A percentile compares a stretch with the other conserved stretches of the same genome.
Evolutionary conservation across 2,797 vertebrate genomes (phyloP).

Genomic region (Rhinoraja longicauda): DNA sequence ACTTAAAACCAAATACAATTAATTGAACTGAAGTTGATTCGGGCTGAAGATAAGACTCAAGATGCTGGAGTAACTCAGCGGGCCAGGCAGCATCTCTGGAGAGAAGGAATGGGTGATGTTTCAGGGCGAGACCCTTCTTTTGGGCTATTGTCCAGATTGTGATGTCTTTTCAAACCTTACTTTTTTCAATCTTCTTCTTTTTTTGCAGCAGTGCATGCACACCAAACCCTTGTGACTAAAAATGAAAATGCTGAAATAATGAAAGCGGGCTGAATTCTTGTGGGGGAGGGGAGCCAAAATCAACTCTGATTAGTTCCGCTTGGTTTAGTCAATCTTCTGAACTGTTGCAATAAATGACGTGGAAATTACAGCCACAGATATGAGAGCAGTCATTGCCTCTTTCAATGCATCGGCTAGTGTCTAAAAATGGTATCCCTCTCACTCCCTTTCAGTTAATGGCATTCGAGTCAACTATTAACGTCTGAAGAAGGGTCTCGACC

Average conservation of each 20-base stretch:
- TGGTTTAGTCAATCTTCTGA: conserved; percentile 5
- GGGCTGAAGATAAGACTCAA: too few species aligned
- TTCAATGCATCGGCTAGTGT: conserved; percentile 18
- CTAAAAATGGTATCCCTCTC: neutral
- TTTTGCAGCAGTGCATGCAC: neutral
- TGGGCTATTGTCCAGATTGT: neutral
- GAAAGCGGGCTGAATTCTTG: neutral
- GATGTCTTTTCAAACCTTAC: neutral
- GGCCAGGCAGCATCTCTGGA: too few species aligned
- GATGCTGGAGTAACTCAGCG: too few species aligned
- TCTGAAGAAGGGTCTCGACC: too few species aligned
- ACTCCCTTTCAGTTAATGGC: neutral
- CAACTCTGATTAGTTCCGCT: conserved; percentile 31
- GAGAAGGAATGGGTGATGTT: too few species aligned
- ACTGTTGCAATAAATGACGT: conserved; percentile 26
- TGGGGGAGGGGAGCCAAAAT: neutral
- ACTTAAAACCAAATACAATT: neutral
- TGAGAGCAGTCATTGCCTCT: conserved; percentile 5
- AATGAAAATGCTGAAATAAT: conserved; percentile 7
- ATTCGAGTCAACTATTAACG: conserved; percentile 1
- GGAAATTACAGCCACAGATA: neutral
- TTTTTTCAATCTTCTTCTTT: neutral
- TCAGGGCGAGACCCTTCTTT: neutral
- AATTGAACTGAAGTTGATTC: neutral
- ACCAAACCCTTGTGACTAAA: conserved; percentile 13